Conservation (phyloP, 2,113 vertebrate genomes). For the Malurus elegans region DNA sequence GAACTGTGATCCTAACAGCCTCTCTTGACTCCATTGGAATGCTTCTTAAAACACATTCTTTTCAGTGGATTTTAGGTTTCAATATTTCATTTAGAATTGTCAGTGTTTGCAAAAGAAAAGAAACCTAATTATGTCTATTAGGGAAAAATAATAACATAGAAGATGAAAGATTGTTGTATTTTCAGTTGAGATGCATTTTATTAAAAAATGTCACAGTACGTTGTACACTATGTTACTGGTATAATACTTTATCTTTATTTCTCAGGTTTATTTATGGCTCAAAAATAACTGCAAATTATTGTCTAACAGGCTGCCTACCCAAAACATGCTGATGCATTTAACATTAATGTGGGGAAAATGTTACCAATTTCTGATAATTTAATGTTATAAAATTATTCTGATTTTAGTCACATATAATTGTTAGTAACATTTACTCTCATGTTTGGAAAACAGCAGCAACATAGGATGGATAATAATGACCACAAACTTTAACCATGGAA, state of each 20-base stretch:
- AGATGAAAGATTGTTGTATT: not conserved
- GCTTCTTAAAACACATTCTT: not conserved
- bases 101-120: not conserved
- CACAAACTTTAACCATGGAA: not conserved
- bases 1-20: not conserved
- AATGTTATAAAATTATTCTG: not conserved
- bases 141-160: not conserved
- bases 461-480: not conserved
- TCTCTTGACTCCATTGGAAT: not conserved
- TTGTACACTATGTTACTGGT: not conserved
- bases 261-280: not conserved
- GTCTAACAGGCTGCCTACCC: not conserved
- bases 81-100: not conserved
- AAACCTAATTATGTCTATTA: not conserved
- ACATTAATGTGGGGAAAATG: accelerated
- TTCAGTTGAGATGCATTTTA: not conserved
- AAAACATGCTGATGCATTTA: not conserved
- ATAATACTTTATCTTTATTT: not conserved
- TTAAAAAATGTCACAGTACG: accelerated
- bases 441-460: not conserved
- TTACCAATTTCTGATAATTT: not conserved
- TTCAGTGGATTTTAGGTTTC: not conserved
- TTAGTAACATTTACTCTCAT: not conserved
- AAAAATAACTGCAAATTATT: not conserved
- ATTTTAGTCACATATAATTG: not conserved